Evolutionary conservation across 2,797 vertebrate species (phyloP), one percentile per base, ranked within the genome.

Genomic region (Caiman crocodilus): DNA sequence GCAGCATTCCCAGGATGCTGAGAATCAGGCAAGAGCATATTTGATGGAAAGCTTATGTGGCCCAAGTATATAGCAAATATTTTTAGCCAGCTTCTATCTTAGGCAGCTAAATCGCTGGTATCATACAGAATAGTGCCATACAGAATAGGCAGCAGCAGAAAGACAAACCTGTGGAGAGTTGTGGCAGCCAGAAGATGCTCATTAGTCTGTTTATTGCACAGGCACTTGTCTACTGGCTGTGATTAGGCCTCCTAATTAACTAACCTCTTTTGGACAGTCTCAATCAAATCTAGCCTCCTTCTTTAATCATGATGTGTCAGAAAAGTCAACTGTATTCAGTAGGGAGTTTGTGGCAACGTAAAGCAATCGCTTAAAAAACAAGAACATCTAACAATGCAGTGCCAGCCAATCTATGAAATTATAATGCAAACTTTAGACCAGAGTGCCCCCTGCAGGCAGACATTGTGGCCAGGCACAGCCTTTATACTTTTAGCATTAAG

Each of bases 211-310:
- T 81, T 82, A 96, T 84, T 87, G 79, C 67, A 84, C 58, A 55
- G 56, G 26, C 35, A 17, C 81, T 92, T 92, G 91, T 93, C 94
- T 93, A 92, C 10, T 91, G 91, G 83, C 77, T 94, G 59, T 92
- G 93, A 95, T 95, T 92, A 96, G 82, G 71, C 21, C 59, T 88
- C 59, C 75, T 93, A 94, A 93, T 94, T 93, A 96, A 94, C 92
- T 32, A 95, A 88, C 88, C 85, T 92, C 81, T 90, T 93, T 73
- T 93, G 91, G 92, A 95, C 85, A 95, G 90, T 55, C 59, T 75
- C 0, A 0, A 94, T 90, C 42, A 93, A 88, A 95, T 94, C 93
- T 85, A 79, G 30, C 42, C 82, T 94, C 67, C 50, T 91, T 91
- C 55, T 73, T 94, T 93, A 67, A 89, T 56, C 0, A 0, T 82